Evolutionary conservation across 2,888 invertebrate species (phyloP).

Genomic region (Heliothis peltigera): DNA sequence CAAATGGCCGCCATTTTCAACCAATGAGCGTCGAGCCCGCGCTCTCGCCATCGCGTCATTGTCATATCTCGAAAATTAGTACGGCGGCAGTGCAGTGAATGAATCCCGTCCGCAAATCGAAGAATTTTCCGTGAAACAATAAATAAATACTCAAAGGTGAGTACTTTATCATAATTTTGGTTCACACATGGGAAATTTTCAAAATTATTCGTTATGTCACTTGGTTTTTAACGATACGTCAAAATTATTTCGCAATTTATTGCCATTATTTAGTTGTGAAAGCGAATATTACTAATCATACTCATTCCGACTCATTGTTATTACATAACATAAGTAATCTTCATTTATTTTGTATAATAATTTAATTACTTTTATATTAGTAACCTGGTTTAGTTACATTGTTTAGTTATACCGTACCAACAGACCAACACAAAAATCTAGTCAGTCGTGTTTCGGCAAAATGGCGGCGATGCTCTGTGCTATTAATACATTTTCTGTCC

Average conservation of each 20-base stretch:
- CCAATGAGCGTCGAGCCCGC: conserved; percentile 86
- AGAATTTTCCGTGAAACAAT: conserved; percentile 84
- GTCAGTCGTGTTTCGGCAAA: conserved; percentile 83
- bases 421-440: conserved; percentile 75
- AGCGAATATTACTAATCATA: conserved; percentile 55
- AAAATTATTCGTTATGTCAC: conserved; percentile 61
- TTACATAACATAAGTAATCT: conserved; percentile 38
- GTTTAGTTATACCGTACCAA: conserved; percentile 69
- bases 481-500: conserved; percentile 83
- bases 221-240: conserved; percentile 53
- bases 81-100: conserved; percentile 87
- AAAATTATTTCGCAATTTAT: conserved; percentile 73
- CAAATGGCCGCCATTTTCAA: conserved; percentile 86
- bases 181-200: conserved; percentile 47
- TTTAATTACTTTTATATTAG: conserved; percentile 35
- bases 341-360: conserved; percentile 25
- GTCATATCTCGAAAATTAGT: conserved; percentile 90
- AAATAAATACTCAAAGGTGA: conserved; percentile 80
- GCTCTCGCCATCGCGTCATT: conserved; percentile 89
- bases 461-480: conserved; percentile 86
- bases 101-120: conserved; percentile 88
- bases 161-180: conserved; percentile 61
- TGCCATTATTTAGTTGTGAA: conserved; percentile 64
- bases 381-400: conserved; percentile 51
- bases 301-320: conserved; percentile 38